phyloP scores from a whole-genome alignment of 2,113 vertebrate species.

The Gavia stellata region DNA sequence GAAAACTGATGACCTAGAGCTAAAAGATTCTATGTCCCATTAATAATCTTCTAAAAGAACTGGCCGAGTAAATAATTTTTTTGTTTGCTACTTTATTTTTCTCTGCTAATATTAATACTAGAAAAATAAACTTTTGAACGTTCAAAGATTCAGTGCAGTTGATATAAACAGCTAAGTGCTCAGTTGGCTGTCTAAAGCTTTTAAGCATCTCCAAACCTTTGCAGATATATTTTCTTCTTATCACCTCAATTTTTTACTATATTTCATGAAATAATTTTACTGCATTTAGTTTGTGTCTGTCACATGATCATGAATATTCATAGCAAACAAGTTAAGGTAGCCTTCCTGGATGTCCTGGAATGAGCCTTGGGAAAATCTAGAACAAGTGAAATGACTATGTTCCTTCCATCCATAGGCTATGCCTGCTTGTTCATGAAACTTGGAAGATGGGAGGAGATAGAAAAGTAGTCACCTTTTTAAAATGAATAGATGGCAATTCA shows the following conservation, averaged over 20 bases:
- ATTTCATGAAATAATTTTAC: neutral
- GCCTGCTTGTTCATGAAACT: neutral
- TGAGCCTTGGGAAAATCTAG: neutral
- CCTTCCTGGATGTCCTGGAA: neutral
- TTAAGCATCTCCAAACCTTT: neutral
- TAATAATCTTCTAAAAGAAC: neutral
- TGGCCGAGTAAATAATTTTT: neutral
- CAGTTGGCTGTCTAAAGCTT: neutral
- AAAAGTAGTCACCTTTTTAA: neutral
- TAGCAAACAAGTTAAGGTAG: neutral
- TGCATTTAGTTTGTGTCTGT: neutral
- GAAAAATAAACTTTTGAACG: neutral
- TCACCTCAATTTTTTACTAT: neutral
- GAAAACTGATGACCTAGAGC: neutral
- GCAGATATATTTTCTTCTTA: neutral
- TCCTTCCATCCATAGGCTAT: neutral
- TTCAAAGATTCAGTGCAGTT: neutral
- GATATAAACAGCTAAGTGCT: neutral
- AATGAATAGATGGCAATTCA: neutral
- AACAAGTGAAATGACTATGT: accelerated
- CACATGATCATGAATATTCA: neutral
- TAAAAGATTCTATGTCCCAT: neutral
- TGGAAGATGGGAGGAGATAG: neutral
- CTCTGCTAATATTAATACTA: neutral
- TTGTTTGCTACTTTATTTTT: neutral